These are phyloP conservation scores for Copsychus sechellarum DNA, from an alignment of 2,113 vertebrate species.

Conservation along the genomic window DNA sequence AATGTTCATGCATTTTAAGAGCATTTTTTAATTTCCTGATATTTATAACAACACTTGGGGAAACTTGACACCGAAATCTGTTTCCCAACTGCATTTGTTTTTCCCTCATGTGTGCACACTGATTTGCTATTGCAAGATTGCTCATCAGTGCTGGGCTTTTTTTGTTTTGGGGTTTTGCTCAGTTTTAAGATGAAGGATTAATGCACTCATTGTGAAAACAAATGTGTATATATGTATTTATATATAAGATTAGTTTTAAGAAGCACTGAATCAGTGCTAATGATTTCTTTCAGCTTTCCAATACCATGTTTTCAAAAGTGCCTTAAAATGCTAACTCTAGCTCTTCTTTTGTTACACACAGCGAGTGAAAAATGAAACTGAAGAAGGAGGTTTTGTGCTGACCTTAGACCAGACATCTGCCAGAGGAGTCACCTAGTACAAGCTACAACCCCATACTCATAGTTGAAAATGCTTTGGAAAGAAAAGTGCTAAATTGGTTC, in stretches of 20 bases:
- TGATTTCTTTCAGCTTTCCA: conserved; percentile 27
- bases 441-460: background rate
- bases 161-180: conserved; percentile 32
- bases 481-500: background rate
- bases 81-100: conserved; percentile 71
- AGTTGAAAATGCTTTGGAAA: background rate
- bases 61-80: conserved; percentile 68
- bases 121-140: conserved; percentile 57
- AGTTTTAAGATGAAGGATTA: conserved; percentile 25
- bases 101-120: conserved; percentile 60
- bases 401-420: conserved; percentile 42
- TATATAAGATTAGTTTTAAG: background rate
- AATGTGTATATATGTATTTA: background rate
- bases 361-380: conserved; percentile 44
- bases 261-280: background rate
- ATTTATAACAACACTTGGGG: conserved; percentile 69
- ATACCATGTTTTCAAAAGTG: background rate
- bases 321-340: conserved; percentile 17
- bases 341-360: conserved; percentile 29
- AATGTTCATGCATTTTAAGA: conserved; percentile 69
- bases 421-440: background rate
- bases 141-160: conserved; percentile 50
- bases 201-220: conserved; percentile 36
- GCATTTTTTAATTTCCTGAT: conserved; percentile 70
- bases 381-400: conserved; percentile 41